phyloP scores from a whole-genome alignment of 2,888 invertebrate species.

The Elgonia sp. region DNA sequence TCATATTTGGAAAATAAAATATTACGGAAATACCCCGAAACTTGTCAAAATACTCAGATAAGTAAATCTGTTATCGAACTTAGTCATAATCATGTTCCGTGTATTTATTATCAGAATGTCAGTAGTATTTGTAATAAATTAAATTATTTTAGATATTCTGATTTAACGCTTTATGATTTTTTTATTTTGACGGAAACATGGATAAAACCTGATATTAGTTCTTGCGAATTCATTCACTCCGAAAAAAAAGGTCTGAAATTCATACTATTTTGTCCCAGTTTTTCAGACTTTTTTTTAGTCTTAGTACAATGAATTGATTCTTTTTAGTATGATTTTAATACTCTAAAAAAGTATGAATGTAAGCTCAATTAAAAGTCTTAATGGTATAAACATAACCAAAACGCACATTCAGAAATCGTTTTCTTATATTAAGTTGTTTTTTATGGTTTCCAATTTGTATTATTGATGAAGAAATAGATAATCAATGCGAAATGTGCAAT shows the following conservation, averaged over 20 bases:
- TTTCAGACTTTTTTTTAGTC: no score
- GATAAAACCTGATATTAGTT: slow-evolving; percentile 1
- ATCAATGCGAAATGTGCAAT: slow-evolving; percentile 11
- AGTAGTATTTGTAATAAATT: slow-evolving; percentile 10
- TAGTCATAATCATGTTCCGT: neutral
- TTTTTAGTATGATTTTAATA: no score
- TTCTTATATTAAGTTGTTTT: no score
- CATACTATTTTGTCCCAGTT: no score
- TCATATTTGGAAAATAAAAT: neutral
- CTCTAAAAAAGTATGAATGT: no score
- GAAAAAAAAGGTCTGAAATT: no score
- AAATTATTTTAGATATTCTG: neutral
- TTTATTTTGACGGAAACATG: slow-evolving; percentile 55
- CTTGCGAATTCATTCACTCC: neutral
- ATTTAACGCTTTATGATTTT: slow-evolving; percentile 15
- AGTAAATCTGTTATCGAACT: neutral
- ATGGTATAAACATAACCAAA: no score
- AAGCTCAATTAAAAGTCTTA: no score
- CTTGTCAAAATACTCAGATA: neutral
- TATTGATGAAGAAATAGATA: no score
- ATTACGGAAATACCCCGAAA: neutral
- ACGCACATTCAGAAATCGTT: no score
- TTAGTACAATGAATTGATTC: no score
- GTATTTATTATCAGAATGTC: slow-evolving; percentile 9
- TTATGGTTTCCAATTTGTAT: no score